phyloP scores from a whole-genome alignment of 1,140 invertebrate genomes.

The Bombus terrestris region DNA sequence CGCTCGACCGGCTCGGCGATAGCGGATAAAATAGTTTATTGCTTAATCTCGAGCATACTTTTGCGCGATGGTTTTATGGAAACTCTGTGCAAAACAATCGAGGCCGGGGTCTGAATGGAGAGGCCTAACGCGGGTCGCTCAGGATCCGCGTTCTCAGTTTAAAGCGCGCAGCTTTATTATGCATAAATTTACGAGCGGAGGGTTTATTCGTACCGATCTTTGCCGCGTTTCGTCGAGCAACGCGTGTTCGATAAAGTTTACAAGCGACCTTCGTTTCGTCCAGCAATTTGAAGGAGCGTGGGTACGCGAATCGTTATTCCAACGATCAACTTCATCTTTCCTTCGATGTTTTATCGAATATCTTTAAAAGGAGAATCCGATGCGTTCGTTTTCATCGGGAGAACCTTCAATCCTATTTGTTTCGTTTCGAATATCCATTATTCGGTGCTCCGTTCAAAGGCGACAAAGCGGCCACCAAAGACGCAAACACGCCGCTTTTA shows the following conservation, averaged over 20 bases:
- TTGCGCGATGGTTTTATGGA: slow-evolving; percentile 47
- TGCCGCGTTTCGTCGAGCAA: neutral
- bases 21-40: slow-evolving; percentile 58
- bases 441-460: neutral
- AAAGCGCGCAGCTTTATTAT: slow-evolving; percentile 30
- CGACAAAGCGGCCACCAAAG: neutral
- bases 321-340: neutral
- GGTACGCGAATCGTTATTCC: slow-evolving; percentile 3
- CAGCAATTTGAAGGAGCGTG: neutral
- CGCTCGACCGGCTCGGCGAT: slow-evolving; percentile 16
- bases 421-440: neutral
- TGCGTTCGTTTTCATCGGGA: neutral
- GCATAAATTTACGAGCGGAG: slow-evolving; percentile 43
- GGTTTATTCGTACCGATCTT: slow-evolving; percentile 31
- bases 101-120: neutral
- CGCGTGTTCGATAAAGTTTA: slow-evolving; percentile 28
- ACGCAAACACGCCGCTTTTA: neutral
- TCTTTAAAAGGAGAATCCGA: neutral
- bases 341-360: neutral
- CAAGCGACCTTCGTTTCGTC: slow-evolving; percentile 15
- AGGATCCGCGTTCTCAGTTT: neutral
- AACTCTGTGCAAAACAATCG: slow-evolving; percentile 34
- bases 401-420: slow-evolving; percentile 7
- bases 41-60: slow-evolving; percentile 53
- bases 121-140: neutral